These are phyloP conservation scores for Psilanteris sp. DNA, from an alignment of 1,140 invertebrate genomes.

Conservation along the genomic window DNA sequence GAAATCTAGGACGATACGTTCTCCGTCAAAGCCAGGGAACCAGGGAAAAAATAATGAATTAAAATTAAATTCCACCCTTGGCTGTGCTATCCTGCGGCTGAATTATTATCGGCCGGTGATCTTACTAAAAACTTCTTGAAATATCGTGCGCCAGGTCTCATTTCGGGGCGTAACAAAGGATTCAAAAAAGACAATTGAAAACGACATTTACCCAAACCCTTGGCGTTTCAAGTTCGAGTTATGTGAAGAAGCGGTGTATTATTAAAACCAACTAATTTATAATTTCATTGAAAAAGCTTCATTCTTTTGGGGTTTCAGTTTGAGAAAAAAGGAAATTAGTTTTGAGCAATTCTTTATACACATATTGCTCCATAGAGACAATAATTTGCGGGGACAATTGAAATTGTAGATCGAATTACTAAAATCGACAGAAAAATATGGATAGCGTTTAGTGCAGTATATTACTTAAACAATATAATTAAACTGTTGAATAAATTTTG, in stretches of 20 bases:
- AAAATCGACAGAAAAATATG: too few species aligned
- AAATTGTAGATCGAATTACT: too few species aligned
- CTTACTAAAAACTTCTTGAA: slow-evolving; percentile 65
- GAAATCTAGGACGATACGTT: neutral
- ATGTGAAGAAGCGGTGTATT: neutral
- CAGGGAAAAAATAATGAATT: slow-evolving; percentile 40
- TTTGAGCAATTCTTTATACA: too few species aligned
- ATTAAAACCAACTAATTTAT: slow-evolving; percentile 4
- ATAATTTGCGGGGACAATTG: too few species aligned
- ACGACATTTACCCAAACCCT: slow-evolving; percentile 23
- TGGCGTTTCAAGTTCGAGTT: slow-evolving; percentile 23
- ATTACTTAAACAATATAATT: too few species aligned
- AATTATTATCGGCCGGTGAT: slow-evolving; percentile 72
- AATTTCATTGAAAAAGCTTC: neutral
- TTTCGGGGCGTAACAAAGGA: slow-evolving; percentile 39
- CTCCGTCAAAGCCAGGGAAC: slow-evolving; percentile 27
- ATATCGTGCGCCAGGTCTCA: slow-evolving; percentile 43
- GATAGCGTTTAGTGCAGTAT: too few species aligned
- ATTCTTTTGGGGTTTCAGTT: too few species aligned
- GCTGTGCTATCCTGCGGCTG: slow-evolving; percentile 60
- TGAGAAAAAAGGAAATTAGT: too few species aligned
- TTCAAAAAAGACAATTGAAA: slow-evolving; percentile 55
- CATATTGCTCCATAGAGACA: too few species aligned
- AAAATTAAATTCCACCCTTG: slow-evolving; percentile 69
- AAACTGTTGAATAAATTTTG: too few species aligned